Base-by-base conservation (phyloP, 1,140 invertebrate species). In the Calosoma granatense region DNA sequence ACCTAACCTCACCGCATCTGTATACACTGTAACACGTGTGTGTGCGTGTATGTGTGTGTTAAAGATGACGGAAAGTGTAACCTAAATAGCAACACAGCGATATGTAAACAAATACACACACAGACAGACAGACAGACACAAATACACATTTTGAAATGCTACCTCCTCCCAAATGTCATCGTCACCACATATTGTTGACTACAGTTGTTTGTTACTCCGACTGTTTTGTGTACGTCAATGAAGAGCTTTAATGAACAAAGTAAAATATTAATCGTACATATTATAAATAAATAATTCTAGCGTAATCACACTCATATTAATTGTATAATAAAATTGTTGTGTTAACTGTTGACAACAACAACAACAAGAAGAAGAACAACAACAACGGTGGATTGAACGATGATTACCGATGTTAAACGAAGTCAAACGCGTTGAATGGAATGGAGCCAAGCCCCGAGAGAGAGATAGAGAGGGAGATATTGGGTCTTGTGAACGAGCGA, bases 171-270 rank as follows among this genome's bases (percentile, higher is more conserved):
- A 47, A 9, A 47, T 47, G 41, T 47, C 41, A 47, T 47, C 17
- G 26, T 9, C 6, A 36, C n/a, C n/a, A n/a, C n/a, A n/a, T n/a
- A n/a, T n/a, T 14, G 26, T 30, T 30, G 26, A 14, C 41, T 12
- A 12, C 41, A 47, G 41, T 47, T 47, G 41, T 47, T 47, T 12
- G 3, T 47, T 47, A 6, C 41, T 47, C 41, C 41, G 41, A 47
- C 41, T 47, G 41, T 47, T 47, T 9, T 47, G 17, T 47, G 26
- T 30, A 30, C 26, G 26, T 30, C 26, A 30, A 14, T 47, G 41
- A 47, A 47, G 41, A 47, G 41, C 41, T 47, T 47, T 47, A 47
- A 47, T 47, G 41, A 47, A 47, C 41, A 47, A 47, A 47, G 14
- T 30, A n/a, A n/a, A n/a, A 47, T 47, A 47, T 12, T 47, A 47